Base-by-base conservation (phyloP, 2,797 vertebrate genomes). In the Balearica regulorum region DNA sequence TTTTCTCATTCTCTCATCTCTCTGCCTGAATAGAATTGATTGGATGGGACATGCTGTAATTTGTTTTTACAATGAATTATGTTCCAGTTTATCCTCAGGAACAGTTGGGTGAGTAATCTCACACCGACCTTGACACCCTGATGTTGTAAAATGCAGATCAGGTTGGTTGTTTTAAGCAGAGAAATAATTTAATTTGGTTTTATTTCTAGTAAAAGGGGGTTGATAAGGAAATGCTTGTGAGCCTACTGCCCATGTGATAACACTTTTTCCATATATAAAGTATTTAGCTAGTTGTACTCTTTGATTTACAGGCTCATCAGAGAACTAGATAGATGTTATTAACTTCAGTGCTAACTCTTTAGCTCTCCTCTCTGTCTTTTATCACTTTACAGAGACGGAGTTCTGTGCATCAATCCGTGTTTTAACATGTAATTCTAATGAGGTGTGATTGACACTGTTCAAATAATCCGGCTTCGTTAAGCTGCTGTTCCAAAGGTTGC, bases 171-270 rank as follows among this genome's bases (percentile, higher is more conserved):
- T 97, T 93, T 83, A 96, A 95, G 61, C 25, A 75, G 60, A 92
- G 41, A 92, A 97, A 89, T 89, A 18, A 91, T 92, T 97, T 94
- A 91, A 93, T 97, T 97, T 92, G 49, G 11, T 96, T 97, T 97
- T 96, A 78, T 95, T 97, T 97, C 90, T 90, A 97, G 91, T 93
- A 79, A 94, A 94, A 96, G 46, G 71, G n/a, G 46, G 58, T 83
- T 96, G 89, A 65, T 97, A 97, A 97, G 93, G 87, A 95, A 96
- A 95, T 87, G 83, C 92, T 94, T 93, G 83, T 83, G 68, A 96
- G 83, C 68, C 69, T 98, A 54, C 90, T 97, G 92, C 68, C 75
- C 33, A 64, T 72, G 48, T 15, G 66, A 65, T 29, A 93, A 91
- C 19, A 14, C 49, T 66, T 79, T 93, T 69, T 91, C 90, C 19